phyloP scores from a whole-genome alignment of 2,888 invertebrate genomes.

The Busseola fusca region DNA sequence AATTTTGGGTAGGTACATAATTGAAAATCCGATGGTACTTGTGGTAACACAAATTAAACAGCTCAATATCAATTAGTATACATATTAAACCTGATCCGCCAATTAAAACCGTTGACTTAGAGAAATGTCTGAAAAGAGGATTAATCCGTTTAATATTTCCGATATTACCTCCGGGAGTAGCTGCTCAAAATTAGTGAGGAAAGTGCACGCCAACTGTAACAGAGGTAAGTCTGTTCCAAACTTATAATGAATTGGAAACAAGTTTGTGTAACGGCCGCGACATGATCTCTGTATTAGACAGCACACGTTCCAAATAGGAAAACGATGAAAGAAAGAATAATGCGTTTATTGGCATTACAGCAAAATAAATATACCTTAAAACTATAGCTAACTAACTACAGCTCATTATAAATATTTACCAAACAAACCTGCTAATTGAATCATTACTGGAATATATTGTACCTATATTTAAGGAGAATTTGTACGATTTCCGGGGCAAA shows the following conservation, averaged over 20 bases:
- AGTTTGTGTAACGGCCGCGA: conserved; percentile 57
- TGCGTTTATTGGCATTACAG: too few species aligned
- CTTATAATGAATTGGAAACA: conserved; percentile 69
- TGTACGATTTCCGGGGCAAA: neutral
- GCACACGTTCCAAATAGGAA: conserved; percentile 43
- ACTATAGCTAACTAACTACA: too few species aligned
- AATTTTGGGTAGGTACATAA: neutral
- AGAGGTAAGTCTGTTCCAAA: conserved; percentile 65
- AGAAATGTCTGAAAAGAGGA: conserved; percentile 51
- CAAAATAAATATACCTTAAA: too few species aligned
- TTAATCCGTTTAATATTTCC: conserved; percentile 60
- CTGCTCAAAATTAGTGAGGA: conserved; percentile 52
- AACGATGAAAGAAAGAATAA: conserved; percentile 22
- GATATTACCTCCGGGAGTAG: conserved; percentile 42
- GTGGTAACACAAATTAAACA: conserved; percentile 25
- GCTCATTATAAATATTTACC: conserved; percentile 30
- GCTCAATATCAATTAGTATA: conserved; percentile 41
- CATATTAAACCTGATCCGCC: conserved; percentile 27
- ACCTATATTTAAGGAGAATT: too few species aligned
- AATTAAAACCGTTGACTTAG: conserved; percentile 47
- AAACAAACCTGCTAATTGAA: conserved; percentile 7
- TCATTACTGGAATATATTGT: conserved; percentile 14
- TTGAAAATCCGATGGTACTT: conserved; percentile 17
- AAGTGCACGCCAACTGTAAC: conserved; percentile 58
- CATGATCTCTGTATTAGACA: conserved; percentile 58